These are phyloP conservation scores for Hermodice carunculata DNA, from an alignment of 2,888 invertebrate species.

Conservation along the genomic window DNA sequence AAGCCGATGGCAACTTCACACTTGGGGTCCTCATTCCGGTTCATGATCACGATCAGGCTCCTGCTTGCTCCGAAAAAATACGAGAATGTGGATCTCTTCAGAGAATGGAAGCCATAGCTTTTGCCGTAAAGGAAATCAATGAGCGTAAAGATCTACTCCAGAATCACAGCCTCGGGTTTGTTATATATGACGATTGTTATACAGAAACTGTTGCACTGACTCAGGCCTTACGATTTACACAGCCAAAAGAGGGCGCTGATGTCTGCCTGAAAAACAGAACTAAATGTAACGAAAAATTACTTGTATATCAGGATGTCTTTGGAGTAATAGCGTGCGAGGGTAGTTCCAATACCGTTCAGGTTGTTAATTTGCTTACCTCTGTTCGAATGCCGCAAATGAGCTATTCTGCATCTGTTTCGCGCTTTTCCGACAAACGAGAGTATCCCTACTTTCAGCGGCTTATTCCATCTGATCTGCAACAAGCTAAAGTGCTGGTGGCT, in stretches of 20 bases:
- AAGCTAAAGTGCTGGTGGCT: constrained; percentile 38
- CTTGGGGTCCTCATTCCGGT: too few relatives aligned
- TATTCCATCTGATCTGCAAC: constrained; percentile 41
- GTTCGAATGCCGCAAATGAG: constrained; percentile 43
- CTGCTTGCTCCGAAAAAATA: too few relatives aligned
- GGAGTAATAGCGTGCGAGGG: constrained; percentile 44
- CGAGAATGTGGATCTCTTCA: too few relatives aligned
- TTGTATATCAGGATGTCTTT: constrained; percentile 22
- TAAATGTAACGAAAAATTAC: neutral
- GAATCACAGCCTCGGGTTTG: constrained; percentile 41
- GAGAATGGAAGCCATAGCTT: constrained; percentile 42
- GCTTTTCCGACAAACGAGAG: constrained; percentile 33
- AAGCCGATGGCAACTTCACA: too few relatives aligned
- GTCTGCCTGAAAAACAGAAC: neutral
- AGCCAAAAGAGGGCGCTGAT: neutral
- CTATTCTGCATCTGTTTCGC: constrained; percentile 40
- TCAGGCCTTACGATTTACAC: constrained; percentile 10
- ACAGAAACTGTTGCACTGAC: constrained; percentile 41
- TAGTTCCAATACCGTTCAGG: constrained; percentile 39
- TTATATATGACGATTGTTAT: constrained; percentile 44
- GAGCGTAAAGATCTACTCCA: constrained; percentile 29
- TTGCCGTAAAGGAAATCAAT: constrained; percentile 43
- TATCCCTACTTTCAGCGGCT: constrained; percentile 41
- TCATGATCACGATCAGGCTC: too few relatives aligned
- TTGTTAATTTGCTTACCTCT: constrained; percentile 39